phyloP scores from a whole-genome alignment of 2,113 vertebrate genomes.

The Nymphicus hollandicus region DNA sequence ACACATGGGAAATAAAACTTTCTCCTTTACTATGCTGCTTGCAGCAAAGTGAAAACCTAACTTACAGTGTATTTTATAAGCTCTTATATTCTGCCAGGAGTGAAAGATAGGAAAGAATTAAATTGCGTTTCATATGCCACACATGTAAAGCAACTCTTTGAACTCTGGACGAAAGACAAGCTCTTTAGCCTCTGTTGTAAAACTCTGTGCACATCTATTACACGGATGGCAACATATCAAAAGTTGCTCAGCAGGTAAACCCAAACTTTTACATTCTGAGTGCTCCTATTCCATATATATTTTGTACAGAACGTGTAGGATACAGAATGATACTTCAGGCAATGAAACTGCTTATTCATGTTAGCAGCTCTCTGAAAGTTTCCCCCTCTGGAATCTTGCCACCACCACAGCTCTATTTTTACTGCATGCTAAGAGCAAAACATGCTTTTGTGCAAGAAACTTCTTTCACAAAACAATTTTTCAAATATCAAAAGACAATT shows the following conservation, averaged over 20 bases:
- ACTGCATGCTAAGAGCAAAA: not conserved
- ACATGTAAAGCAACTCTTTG: not conserved
- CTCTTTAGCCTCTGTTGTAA: not conserved
- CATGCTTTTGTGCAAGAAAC: not conserved
- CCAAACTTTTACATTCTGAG: not conserved
- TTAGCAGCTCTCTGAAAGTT: not conserved
- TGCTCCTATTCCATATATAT: not conserved
- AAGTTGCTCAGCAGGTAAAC: not conserved
- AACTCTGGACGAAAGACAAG: not conserved
- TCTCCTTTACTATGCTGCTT: not conserved
- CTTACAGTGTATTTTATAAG: not conserved
- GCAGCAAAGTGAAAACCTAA: not conserved
- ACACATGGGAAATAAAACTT: not conserved
- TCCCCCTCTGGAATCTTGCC: not conserved
- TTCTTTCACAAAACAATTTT: not conserved
- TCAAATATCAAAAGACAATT: not conserved
- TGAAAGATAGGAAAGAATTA: not conserved
- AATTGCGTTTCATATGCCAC: not conserved
- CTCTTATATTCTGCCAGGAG: not conserved
- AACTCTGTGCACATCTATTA: not conserved
- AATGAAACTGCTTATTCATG: not conserved
- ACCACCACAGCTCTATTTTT: not conserved
- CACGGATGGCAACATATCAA: not conserved
- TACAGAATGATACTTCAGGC: not conserved
- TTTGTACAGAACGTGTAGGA: not conserved